A percentile compares a stretch with the other conserved stretches of the same genome.
phyloP scores from a whole-genome alignment of 1,140 invertebrate genomes.

The Campoletis sonorensis region DNA sequence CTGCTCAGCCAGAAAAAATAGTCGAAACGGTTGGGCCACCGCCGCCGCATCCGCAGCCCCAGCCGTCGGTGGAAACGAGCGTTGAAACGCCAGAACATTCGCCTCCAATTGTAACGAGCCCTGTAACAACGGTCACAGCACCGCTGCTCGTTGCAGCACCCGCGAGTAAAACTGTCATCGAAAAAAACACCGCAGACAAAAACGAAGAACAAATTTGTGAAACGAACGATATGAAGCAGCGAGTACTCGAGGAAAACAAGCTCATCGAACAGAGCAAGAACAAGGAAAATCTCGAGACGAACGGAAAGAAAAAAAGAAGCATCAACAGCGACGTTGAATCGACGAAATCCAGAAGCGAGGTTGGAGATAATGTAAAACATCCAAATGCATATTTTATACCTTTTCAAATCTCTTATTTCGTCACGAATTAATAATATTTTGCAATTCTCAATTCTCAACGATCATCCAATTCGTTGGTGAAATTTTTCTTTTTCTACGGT shows the following conservation, averaged over 20 bases:
- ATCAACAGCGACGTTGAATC: conserved; percentile 68
- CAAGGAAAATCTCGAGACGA: conserved; percentile 70
- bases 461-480: no score
- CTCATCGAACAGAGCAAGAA: conserved; percentile 69
- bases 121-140: conserved; percentile 38
- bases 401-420: no score
- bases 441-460: no score
- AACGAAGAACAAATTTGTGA: conserved; percentile 61
- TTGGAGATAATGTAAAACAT: conserved; percentile 68
- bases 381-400: neutral
- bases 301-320: conserved; percentile 68
- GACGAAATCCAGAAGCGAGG: conserved; percentile 71
- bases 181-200: conserved; percentile 64
- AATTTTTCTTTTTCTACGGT: no score
- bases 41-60: neutral
- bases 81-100: conserved; percentile 37
- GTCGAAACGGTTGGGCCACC: conserved; percentile 57
- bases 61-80: neutral
- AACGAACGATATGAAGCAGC: conserved; percentile 59
- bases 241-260: conserved; percentile 63
- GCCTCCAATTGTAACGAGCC: conserved; percentile 27
- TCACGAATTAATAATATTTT: no score
- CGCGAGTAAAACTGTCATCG: conserved; percentile 51
- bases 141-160: conserved; percentile 43
- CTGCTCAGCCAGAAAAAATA: conserved; percentile 61